Conservation (phyloP, 37 sponge, comb jelly and placozoan species). For the Beroe ovata region DNA sequence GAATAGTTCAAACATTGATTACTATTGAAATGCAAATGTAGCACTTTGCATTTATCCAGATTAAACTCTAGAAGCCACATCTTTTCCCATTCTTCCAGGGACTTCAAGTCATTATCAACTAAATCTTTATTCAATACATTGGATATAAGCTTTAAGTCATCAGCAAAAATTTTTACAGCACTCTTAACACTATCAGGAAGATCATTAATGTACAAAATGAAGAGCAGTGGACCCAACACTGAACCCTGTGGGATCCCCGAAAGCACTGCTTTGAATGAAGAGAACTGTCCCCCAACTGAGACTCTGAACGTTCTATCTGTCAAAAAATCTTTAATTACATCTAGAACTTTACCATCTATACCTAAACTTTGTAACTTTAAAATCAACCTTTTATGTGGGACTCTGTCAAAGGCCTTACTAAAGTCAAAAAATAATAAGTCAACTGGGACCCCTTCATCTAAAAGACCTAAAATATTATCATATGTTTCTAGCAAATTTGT, state of each 20-base stretch:
- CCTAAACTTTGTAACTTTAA: neutral
- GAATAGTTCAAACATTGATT: neutral
- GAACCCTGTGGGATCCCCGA: neutral
- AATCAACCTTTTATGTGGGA: neutral
- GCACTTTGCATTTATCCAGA: neutral
- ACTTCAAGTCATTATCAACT: neutral
- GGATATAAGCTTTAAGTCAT: neutral
- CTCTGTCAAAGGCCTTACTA: neutral
- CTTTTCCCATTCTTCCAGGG: neutral
- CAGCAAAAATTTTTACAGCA: neutral
- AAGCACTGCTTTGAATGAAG: neutral
- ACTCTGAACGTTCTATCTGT: neutral
- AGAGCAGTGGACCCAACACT: neutral
- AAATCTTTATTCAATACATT: neutral
- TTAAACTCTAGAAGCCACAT: neutral
- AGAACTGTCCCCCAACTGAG: neutral
- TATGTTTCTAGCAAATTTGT: neutral
- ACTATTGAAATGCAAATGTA: neutral
- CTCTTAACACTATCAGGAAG: neutral
- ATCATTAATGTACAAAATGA: neutral
- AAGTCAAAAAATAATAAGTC: neutral
- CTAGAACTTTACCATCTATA: neutral
- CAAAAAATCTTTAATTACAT: neutral
- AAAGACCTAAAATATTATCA: neutral
- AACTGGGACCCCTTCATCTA: neutral